A percentile compares a stretch with the other conserved stretches of the same genome.
phyloP scores from a whole-genome alignment of 2,113 vertebrate genomes.

The Scomber colias region DNA sequence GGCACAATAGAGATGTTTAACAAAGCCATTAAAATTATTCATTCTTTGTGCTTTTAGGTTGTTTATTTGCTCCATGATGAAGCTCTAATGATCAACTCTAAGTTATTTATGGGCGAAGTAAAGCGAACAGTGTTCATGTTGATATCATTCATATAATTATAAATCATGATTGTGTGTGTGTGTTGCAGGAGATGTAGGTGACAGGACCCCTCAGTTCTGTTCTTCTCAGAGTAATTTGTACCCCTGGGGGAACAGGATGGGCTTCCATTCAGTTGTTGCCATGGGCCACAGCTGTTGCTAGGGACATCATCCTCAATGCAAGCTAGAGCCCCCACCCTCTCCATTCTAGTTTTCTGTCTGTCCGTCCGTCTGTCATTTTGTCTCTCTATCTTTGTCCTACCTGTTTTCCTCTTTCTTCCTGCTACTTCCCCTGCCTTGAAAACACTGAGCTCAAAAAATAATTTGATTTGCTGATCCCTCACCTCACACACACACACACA shows the following conservation, averaged over 20 bases:
- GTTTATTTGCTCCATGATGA: slow-evolving; percentile 4
- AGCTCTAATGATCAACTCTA: not conserved
- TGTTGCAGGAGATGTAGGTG: slow-evolving; percentile 31
- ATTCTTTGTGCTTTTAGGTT: slow-evolving; percentile 21
- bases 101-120: not conserved
- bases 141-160: not conserved
- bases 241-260: slow-evolving; percentile 34
- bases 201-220: slow-evolving; percentile 40
- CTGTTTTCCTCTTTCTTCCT: slow-evolving; percentile 12
- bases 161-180: slow-evolving; percentile 1
- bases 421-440: not conserved
- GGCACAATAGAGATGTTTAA: slow-evolving; percentile 47
- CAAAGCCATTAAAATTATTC: slow-evolving; percentile 38
- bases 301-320: slow-evolving; percentile 56
- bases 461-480: slow-evolving; percentile 12
- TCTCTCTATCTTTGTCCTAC: not conserved
- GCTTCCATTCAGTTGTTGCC: slow-evolving; percentile 64
- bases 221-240: slow-evolving; percentile 35
- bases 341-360: not conserved
- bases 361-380: not conserved
- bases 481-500: not conserved
- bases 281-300: slow-evolving; percentile 75
- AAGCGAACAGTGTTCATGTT: not conserved
- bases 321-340: slow-evolving; percentile 14
- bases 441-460: slow-evolving; percentile 25